Evolutionary conservation across 2,113 vertebrate species (phyloP).

Genomic region (Capreolus pygargus): DNA sequence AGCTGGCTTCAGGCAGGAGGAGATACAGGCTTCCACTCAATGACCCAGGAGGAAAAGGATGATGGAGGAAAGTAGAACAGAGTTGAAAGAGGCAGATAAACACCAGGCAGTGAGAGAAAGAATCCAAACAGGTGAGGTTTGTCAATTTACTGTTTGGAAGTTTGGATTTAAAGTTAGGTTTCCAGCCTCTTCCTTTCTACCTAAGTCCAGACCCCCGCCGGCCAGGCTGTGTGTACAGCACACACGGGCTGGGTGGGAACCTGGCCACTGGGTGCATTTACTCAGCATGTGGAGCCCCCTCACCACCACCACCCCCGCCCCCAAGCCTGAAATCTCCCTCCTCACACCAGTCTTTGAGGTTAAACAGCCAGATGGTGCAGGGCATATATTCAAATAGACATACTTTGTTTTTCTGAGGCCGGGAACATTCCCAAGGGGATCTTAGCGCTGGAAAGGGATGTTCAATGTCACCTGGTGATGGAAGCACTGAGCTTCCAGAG

Average conservation of each 20-base stretch:
- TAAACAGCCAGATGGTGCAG: background rate
- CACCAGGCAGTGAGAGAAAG: background rate
- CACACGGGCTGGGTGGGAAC: rapidly evolving
- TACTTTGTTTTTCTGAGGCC: background rate
- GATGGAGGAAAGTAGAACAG: background rate
- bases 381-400: background rate
- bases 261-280: background rate
- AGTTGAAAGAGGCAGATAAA: background rate
- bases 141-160: background rate
- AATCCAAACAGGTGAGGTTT: background rate
- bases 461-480: background rate
- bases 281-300: rapidly evolving
- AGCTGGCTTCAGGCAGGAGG: background rate
- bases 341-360: background rate
- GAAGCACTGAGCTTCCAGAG: background rate
- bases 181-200: background rate
- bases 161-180: background rate
- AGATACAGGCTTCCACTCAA: background rate
- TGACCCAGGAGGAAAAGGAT: background rate
- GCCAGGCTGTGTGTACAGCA: background rate
- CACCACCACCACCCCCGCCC: no score
- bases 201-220: background rate
- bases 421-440: background rate
- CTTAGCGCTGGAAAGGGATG: background rate
- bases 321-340: background rate